These are phyloP conservation scores for Nasonovia ribisnigri DNA, from an alignment of 2,888 invertebrate species.

Conservation along the genomic window DNA sequence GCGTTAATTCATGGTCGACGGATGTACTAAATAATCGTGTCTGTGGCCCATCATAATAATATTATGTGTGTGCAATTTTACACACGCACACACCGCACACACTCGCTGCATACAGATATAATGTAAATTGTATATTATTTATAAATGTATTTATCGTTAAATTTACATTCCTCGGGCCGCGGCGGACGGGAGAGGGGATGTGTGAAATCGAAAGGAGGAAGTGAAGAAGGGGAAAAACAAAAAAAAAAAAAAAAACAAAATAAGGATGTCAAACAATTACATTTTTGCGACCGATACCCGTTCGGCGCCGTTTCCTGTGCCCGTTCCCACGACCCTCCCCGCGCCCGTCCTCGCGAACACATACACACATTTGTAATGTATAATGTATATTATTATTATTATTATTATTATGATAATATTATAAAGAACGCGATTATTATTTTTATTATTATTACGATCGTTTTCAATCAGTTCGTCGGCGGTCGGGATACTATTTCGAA, in stretches of 20 bases:
- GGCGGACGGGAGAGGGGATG: neutral
- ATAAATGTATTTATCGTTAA: conserved; percentile 27
- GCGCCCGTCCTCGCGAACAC: neutral
- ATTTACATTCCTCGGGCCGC: neutral
- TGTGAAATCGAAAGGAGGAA: neutral
- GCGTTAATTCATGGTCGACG: neutral
- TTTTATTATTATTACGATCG: conserved; percentile 19
- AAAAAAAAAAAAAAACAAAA: too few species aligned
- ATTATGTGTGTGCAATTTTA: neutral
- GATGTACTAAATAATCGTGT: neutral
- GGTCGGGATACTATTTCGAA: neutral
- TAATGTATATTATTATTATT: neutral
- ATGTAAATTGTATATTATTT: neutral
- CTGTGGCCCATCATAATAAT: neutral
- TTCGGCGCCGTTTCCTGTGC: conserved; percentile 54
- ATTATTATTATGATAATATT: neutral
- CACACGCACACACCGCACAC: neutral
- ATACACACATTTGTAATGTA: neutral
- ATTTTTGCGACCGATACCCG: conserved; percentile 57
- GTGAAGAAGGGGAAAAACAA: neutral
- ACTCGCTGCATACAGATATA: conserved; percentile 1
- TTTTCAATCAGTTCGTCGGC: conserved; percentile 23
- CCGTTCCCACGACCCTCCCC: conserved; percentile 55
- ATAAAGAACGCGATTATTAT: neutral
- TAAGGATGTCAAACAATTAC: conserved; percentile 37